These are phyloP conservation scores for Arion vulgaris DNA, from an alignment of 1,140 invertebrate genomes.

Conservation along the genomic window DNA sequence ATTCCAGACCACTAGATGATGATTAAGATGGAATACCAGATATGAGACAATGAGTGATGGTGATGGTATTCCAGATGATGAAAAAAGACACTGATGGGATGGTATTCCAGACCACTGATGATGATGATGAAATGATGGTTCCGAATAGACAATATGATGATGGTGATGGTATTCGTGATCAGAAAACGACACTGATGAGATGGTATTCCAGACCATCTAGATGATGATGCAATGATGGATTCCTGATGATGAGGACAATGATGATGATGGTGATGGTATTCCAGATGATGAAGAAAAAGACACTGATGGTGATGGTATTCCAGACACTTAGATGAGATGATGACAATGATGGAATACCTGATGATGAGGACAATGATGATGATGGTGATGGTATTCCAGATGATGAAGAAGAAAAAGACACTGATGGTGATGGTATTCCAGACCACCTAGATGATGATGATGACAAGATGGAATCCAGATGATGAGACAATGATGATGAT, in stretches of 20 bases:
- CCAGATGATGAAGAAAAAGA: conserved; percentile 43
- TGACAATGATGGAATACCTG: conserved; percentile 24
- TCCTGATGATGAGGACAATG: conserved; percentile 52
- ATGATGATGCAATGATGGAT: conserved; percentile 61
- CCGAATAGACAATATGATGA: conserved; percentile 50
- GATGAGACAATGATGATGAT: conserved; percentile 47
- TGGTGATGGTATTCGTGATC: conserved; percentile 58
- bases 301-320: conserved; percentile 9
- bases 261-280: conserved; percentile 62
- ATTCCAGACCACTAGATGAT: conserved; percentile 56
- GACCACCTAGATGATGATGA: conserved; percentile 52
- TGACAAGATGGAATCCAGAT: conserved; percentile 69
- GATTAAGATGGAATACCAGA: conserved; percentile 16
- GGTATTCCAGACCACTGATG: conserved; percentile 58
- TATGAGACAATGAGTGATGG: conserved; percentile 50
- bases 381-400: conserved; percentile 27
- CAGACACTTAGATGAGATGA: conserved; percentile 24
- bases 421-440: conserved; percentile 25
- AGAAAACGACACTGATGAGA: conserved; percentile 59
- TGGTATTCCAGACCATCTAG: conserved; percentile 61
- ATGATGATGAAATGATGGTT: background rate
- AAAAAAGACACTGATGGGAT: conserved; percentile 58
- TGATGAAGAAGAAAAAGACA: conserved; percentile 57
- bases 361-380: background rate
- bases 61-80: conserved; percentile 58